Evolutionary conservation across 2,797 vertebrate species (phyloP), one percentile per base, ranked within the genome.

Genomic region (Discoglossus pictus): DNA sequence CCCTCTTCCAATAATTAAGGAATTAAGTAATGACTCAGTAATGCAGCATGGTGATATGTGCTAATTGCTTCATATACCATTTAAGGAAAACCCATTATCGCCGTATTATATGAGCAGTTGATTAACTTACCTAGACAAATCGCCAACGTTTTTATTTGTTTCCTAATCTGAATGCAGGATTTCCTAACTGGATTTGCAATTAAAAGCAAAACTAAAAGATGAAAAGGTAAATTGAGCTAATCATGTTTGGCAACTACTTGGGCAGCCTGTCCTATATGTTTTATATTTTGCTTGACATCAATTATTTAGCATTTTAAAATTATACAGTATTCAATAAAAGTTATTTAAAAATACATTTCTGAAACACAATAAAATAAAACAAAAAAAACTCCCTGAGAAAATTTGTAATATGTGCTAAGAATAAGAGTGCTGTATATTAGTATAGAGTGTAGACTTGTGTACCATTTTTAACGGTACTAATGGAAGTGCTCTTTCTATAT

Each of bases 171-270:
- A 50, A 58, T 42, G 64, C 7, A 50, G 53, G 6, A 58, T 66
- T 58, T 65, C 53, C 36, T 66, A 48, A 66, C 34, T 23, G 56
- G 34, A 66, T 56, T 66, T 52, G 38, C 53, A 67, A 59, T 59
- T 67, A 67, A 59, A 67, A 39, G 35, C 59, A 25, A 50, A 59
- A 66, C 35, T 48, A 25, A 58, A 58, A 39, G 34, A 23, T 23
- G 52, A 44, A 39, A 36, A 58, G 35, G 51, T 59, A 58, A 66
- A 67, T 50, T 59, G 54, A 39, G 35, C 48, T 67, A 67, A 67
- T 67, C 64, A 51, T 23, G 12, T 56, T 42, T 24, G 47, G 43
- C 51, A 12, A 24, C 7, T 48, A 25, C 21, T 25, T 48, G 11
- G 20, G 4, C 25, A 58, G 44, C 39, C 42, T 44, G 42, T 42